Base-by-base conservation (phyloP, 2,797 vertebrate species). In the Choloepus didactylus region DNA sequence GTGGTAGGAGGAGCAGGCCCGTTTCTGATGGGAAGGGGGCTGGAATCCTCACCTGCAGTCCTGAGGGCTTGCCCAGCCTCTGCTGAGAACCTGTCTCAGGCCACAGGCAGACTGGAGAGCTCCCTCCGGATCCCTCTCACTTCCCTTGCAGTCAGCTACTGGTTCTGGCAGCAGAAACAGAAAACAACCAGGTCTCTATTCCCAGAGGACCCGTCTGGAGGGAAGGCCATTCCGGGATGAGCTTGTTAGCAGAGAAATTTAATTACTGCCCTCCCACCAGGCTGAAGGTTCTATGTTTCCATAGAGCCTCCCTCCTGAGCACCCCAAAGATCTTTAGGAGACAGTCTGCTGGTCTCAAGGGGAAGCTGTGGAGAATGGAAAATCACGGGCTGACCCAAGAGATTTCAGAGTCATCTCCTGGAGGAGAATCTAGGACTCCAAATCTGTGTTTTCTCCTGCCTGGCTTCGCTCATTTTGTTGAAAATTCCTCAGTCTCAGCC, bases 191-290 rank as follows among this genome's bases (percentile, higher is more conserved):
- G 29, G 72, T 89, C 80, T 80, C 38, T n/a, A 25, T 67, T 83
- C 94, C 90, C 96, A 66, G 75, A 88, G 31, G 96, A 66, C 44
- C 75, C 8, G 51, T 31, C 93, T 94, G 79, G 44, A 91, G 49
- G 62, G 41, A 27, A 89, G 25, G 69, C 92, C 64, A 59, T 96
- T 97, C 95, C 56, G 0, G 87, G 93, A 96, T 41, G 69, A 80
- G 85, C 90, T 93, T 46, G 72, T 96, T 95, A 96, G 91, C 73
- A 54, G 69, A 92, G 49, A 94, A 96, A 96, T 93, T 38, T 67
- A 95, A 97, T 97, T 79, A 97, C 54, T 19, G 56, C 51, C 54
- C 46, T 89, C 46, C 83, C 10, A 1, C 51, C 72, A 81, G 75
- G 67, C 73, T 51, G 35, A 35, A 56, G 67, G 18, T 35, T 79